Evolutionary conservation across 2,113 vertebrate species (phyloP), one percentile per base, ranked within the genome.

Genomic region (Daphoenositta chrysoptera): DNA sequence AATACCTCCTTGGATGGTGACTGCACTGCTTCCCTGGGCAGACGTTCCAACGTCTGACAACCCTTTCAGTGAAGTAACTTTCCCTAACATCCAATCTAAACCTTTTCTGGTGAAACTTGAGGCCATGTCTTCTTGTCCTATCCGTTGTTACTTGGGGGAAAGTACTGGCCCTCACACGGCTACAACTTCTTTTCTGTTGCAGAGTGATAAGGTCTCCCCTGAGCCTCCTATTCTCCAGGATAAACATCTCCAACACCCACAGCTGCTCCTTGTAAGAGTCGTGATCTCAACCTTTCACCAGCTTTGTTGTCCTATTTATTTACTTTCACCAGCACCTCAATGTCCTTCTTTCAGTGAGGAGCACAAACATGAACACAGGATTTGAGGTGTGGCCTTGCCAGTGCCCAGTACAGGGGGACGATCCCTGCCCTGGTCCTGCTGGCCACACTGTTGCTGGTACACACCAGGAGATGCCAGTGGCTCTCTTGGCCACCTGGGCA

Each of bases 341-440:
- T 11, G 23, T 45, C 15, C 28, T 44, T 65, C 33, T 81, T 39
- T 19, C 23, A 44, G 8, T 17, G 37, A 81, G 11, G 11, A 15
- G 12, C 44, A 31, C 50, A 44, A 30, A 65, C 23, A 2, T 20
- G 15, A 15, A 5, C 19, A 8, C 10, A 10, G 8, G 33, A n/a
- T 61, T 51, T 17, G 16, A 50, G 37, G 7, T 8, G 11, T 3
- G 13, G 22, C 37, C 37, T 58, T 11, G 22, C 13, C 11, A 58
- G 19, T 6, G 31, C 11, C 0, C 0, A 77, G 27, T 33, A 27
- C 26, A 22, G 22, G 10, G 35, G 9, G 5, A 9, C 3, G 6
- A 15, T 27, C 14, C 1, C 5, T 33, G 27, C 0, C 27, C 28
- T 81, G 35, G 8, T 28, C 35, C 66, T 57, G 42, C 50, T 65